phyloP scores from a whole-genome alignment of 2,113 vertebrate species.

The Numida meleagris region DNA sequence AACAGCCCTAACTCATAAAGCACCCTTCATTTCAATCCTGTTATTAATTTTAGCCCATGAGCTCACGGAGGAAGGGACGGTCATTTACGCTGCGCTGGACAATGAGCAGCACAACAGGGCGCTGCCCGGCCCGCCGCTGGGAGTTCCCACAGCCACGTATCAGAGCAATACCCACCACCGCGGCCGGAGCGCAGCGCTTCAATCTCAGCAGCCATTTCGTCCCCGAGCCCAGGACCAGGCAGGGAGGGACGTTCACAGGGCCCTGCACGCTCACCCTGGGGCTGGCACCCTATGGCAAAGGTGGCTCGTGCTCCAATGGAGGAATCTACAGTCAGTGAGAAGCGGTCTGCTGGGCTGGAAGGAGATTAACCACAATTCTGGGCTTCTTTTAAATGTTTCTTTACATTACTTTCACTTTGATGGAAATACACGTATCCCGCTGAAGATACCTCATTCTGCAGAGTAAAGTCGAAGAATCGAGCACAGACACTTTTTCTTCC shows the following conservation, averaged over 20 bases:
- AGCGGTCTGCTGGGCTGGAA: neutral
- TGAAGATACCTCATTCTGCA: neutral
- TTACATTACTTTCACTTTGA: neutral
- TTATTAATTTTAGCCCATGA: slow-evolving; percentile 57
- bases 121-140: neutral
- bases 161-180: slow-evolving; percentile 22
- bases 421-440: neutral
- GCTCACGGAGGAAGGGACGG: slow-evolving; percentile 49
- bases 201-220: neutral
- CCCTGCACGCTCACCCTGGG: neutral
- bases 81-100: slow-evolving; percentile 29
- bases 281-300: neutral
- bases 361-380: neutral
- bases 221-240: neutral
- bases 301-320: too few relatives aligned
- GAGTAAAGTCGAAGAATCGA: neutral
- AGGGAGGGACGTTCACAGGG: neutral
- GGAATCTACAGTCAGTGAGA: neutral
- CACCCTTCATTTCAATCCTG: neutral
- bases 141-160: slow-evolving; percentile 36
- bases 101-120: slow-evolving; percentile 44
- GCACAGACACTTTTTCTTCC: neutral
- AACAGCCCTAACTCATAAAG: neutral
- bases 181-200: slow-evolving; percentile 3
- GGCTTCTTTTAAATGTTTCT: neutral